Conservation (phyloP, 2,113 vertebrate species). For the Willisornis vidua region DNA sequence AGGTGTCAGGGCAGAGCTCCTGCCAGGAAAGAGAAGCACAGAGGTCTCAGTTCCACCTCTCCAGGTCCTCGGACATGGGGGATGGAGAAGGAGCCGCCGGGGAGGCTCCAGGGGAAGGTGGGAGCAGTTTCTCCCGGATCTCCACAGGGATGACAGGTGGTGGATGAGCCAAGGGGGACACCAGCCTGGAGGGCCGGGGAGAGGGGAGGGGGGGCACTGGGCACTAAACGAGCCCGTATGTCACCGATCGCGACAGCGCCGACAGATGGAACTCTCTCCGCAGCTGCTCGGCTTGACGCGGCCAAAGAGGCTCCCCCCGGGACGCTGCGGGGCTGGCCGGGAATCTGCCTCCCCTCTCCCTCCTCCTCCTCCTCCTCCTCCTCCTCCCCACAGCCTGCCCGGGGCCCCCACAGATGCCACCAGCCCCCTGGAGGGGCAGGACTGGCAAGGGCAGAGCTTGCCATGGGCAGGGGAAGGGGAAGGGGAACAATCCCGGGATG, state of each 20-base stretch:
- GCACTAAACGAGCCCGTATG: slow-evolving; percentile 55
- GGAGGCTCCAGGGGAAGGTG: background rate
- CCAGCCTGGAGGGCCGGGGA: background rate
- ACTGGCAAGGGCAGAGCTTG: background rate
- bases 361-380: background rate
- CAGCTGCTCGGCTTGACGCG: slow-evolving; percentile 27
- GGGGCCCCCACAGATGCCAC: background rate
- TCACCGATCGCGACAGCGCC: slow-evolving; percentile 28
- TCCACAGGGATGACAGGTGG: slow-evolving; percentile 62
- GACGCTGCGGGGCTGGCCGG: background rate
- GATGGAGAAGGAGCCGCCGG: background rate
- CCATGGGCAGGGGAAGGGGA: background rate
- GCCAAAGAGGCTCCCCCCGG: slow-evolving; percentile 16
- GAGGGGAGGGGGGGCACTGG: background rate
- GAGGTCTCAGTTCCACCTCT: background rate
- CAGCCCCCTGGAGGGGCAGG: background rate
- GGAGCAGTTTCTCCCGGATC: background rate
- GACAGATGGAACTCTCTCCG: slow-evolving; percentile 63
- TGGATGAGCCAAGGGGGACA: slow-evolving; percentile 23
- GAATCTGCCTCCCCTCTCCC: background rate
- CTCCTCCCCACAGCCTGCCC: background rate
- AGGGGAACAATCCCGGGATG: background rate
- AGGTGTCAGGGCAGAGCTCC: background rate
- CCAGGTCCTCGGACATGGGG: too few relatives aligned
- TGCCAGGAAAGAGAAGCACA: background rate